Conservation (phyloP, 2,797 vertebrate genomes). For the Lacerta agilis region DNA sequence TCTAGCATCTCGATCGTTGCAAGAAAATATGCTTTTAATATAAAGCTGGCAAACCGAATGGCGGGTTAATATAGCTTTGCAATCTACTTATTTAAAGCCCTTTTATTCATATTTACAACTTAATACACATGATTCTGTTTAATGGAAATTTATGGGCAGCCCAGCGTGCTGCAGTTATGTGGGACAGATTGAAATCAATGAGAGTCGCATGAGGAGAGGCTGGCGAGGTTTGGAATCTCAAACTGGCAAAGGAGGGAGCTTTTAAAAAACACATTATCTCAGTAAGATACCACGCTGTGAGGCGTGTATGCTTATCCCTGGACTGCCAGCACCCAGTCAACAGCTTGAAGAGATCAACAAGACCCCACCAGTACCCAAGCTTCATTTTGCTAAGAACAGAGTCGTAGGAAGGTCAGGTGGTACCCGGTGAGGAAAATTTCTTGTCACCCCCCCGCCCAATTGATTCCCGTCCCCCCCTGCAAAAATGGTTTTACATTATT, state of each 20-base stretch:
- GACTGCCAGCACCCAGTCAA: conserved; percentile 35
- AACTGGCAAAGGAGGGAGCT: conserved; percentile 22
- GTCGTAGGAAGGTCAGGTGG: no score
- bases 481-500: no score
- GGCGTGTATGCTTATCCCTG: no score
- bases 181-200: not conserved
- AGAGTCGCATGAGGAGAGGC: not conserved
- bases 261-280: not conserved
- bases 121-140: conserved; percentile 47
- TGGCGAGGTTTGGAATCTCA: not conserved
- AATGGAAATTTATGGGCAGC: conserved; percentile 35
- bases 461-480: no score
- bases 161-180: not conserved
- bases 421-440: no score
- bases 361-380: not conserved
- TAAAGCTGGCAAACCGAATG: conserved; percentile 52
- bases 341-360: not conserved
- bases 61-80: conserved; percentile 34
- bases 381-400: not conserved
- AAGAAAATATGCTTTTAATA: conserved; percentile 55
- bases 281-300: no score
- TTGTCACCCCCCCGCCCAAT: no score
- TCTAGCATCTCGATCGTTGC: conserved; percentile 19
- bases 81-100: conserved; percentile 43
- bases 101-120: conserved; percentile 50